A percentile compares a stretch with the other conserved stretches of the same genome.
These are phyloP conservation scores for Drosophila neutralis DNA, from an alignment of 2,888 invertebrate genomes.

Conservation along the genomic window DNA sequence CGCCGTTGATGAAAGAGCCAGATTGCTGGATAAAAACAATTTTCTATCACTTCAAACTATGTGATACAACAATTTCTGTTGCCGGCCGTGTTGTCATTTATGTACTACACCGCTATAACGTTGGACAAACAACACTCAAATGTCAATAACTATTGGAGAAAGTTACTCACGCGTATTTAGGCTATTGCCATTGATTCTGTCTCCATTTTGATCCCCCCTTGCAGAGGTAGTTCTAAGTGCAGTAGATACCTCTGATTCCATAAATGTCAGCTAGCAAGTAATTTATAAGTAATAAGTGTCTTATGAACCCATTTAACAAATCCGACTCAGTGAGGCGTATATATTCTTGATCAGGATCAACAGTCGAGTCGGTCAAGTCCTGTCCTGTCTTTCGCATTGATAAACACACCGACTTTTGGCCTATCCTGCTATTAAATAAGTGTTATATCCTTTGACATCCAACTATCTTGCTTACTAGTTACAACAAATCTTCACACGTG, in stretches of 20 bases:
- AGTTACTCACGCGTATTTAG: slow-evolving; percentile 23
- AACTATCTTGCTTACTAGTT: not conserved
- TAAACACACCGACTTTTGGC: not conserved
- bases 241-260: not conserved
- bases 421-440: not conserved
- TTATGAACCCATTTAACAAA: too few relatives aligned
- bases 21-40: slow-evolving; percentile 28
- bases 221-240: too few relatives aligned
- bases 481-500: not conserved
- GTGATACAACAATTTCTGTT: slow-evolving; percentile 9
- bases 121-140: slow-evolving; percentile 15
- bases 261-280: not conserved
- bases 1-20: slow-evolving; percentile 29
- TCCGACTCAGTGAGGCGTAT: not conserved
- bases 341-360: not conserved
- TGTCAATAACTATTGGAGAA: slow-evolving; percentile 30
- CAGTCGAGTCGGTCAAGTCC: not conserved
- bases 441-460: too few relatives aligned
- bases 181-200: not conserved
- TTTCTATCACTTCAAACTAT: slow-evolving; percentile 32
- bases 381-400: not conserved
- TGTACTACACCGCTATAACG: not conserved
- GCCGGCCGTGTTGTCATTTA: slow-evolving; percentile 20
- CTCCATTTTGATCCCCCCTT: too few relatives aligned
- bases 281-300: not conserved